These are phyloP conservation scores for Todiramphus chloris DNA, from an alignment of 2,113 vertebrate species.

Conservation along the genomic window DNA sequence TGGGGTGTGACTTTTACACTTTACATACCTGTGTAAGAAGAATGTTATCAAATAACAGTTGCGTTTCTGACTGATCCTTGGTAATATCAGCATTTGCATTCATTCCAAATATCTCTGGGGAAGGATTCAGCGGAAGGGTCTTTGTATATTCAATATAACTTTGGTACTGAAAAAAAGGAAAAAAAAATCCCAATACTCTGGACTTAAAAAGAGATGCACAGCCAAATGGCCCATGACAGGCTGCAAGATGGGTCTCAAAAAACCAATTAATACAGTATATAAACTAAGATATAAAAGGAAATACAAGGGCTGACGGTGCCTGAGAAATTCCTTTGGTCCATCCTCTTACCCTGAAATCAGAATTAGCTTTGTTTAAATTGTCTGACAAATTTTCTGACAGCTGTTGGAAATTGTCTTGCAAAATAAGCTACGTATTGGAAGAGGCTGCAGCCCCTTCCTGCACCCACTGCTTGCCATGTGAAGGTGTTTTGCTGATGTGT, in stretches of 20 bases:
- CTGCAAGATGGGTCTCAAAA: background rate
- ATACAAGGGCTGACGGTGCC: too few species aligned
- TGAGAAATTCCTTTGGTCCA: background rate
- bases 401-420: background rate
- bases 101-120: slow-evolving; percentile 87
- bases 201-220: background rate
- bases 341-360: background rate
- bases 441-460: background rate
- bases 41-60: slow-evolving; percentile 84
- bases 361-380: background rate
- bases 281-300: background rate
- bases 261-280: background rate
- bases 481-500: background rate
- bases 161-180: slow-evolving; percentile 69
- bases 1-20: background rate
- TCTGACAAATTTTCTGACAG: background rate
- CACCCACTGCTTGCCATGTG: background rate
- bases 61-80: slow-evolving; percentile 87
- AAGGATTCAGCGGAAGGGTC: slow-evolving; percentile 82
- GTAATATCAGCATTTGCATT: slow-evolving; percentile 87
- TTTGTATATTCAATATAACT: slow-evolving; percentile 86
- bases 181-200: background rate
- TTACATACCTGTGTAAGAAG: slow-evolving; percentile 84
- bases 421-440: background rate
- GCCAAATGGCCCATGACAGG: background rate